A percentile compares a stretch with the other conserved stretches of the same genome.
Conservation (phyloP, 2,113 vertebrate species). For the Abramis brama region DNA sequence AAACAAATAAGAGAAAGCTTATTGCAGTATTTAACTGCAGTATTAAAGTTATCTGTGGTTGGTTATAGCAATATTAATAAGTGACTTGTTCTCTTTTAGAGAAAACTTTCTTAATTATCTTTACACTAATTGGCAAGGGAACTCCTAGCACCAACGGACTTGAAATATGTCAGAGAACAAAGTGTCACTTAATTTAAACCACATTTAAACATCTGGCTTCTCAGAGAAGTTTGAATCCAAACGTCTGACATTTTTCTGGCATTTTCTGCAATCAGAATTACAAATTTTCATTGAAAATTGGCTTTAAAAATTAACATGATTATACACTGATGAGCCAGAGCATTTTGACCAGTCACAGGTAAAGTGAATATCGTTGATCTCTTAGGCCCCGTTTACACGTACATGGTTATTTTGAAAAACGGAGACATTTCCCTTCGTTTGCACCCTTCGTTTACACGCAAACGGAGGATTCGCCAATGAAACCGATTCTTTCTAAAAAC, state of each 20-base stretch:
- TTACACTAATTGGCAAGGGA: constrained; percentile 25
- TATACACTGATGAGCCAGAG: too few species aligned
- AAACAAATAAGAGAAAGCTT: background rate
- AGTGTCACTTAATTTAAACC: constrained; percentile 21
- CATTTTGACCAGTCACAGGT: too few species aligned
- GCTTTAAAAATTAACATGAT: too few species aligned
- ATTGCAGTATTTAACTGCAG: background rate
- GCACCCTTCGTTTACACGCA: too few species aligned
- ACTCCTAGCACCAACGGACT: constrained; percentile 1
- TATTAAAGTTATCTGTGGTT: background rate
- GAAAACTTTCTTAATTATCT: constrained; percentile 44
- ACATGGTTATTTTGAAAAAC: too few species aligned
- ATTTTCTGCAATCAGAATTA: background rate
- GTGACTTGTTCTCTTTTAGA: background rate
- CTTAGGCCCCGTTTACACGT: too few species aligned
- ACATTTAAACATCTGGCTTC: background rate
- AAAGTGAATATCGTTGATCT: too few species aligned
- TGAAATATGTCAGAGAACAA: background rate
- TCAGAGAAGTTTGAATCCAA: too few species aligned
- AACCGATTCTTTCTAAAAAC: too few species aligned
- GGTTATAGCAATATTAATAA: background rate
- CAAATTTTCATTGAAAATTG: background rate
- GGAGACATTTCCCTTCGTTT: too few species aligned
- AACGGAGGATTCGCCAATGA: too few species aligned
- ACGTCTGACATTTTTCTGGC: background rate